Percentiles rank a stretch among this genome's conserved stretches.
These are phyloP conservation scores for Alentia gelatinosa DNA, from an alignment of 2,888 invertebrate species.

Conservation along the genomic window DNA sequence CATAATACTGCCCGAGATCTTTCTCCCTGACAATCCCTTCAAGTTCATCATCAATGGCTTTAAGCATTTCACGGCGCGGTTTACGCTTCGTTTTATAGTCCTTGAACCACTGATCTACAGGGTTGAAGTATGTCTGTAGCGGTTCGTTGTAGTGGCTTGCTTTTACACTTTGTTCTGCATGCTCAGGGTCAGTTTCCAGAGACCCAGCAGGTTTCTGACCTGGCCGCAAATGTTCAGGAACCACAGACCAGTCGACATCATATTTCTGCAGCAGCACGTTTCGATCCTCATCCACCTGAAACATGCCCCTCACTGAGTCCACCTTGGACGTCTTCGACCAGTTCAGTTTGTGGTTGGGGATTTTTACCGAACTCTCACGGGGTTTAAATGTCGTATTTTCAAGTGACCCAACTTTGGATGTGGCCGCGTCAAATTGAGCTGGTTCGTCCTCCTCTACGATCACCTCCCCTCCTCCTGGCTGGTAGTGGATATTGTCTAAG, in stretches of 20 bases:
- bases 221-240: slow-evolving; percentile 38
- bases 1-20: background rate
- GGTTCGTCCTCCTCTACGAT: background rate
- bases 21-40: background rate
- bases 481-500: slow-evolving; percentile 8
- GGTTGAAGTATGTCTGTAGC: background rate
- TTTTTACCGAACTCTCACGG: slow-evolving; percentile 88
- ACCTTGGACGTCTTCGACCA: slow-evolving; percentile 16
- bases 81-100: background rate
- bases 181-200: no score
- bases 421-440: background rate
- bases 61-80: slow-evolving; percentile 15
- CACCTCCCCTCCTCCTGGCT: slow-evolving; percentile 42
- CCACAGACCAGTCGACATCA: slow-evolving; percentile 9
- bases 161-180: no score
- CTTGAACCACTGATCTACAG: slow-evolving; percentile 41
- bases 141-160: background rate
- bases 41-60: background rate
- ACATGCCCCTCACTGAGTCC: slow-evolving; percentile 5
- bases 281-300: background rate
- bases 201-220: background rate
- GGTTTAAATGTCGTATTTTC: slow-evolving; percentile 94
- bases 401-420: slow-evolving; percentile 93
- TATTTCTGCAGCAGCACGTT: background rate
- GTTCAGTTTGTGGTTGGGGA: slow-evolving; percentile 90